These are phyloP conservation scores for Poecile atricapillus DNA, from an alignment of 2,113 vertebrate species.

Conservation along the genomic window DNA sequence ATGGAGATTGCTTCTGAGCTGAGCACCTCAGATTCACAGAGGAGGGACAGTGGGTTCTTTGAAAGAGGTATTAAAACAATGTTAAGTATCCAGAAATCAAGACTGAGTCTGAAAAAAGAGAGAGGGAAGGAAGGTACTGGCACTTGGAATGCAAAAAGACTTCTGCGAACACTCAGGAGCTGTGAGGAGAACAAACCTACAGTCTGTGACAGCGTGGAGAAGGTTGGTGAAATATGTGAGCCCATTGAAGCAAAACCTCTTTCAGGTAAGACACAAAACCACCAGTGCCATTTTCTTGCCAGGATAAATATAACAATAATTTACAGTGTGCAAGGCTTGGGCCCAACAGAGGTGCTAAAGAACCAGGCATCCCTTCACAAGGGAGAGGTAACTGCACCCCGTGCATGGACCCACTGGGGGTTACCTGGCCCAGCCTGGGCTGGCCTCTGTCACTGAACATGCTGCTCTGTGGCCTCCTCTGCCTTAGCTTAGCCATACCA, in stretches of 20 bases:
- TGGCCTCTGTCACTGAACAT: neutral
- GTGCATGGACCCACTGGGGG: fast-evolving
- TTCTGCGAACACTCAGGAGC: neutral
- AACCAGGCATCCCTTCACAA: neutral
- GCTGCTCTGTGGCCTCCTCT: neutral
- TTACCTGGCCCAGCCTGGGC: neutral
- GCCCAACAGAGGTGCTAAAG: neutral
- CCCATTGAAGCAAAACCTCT: slow-evolving; percentile 21
- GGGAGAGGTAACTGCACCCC: neutral
- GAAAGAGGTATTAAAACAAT: slow-evolving; percentile 29
- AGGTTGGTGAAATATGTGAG: neutral
- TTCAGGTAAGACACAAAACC: slow-evolving; percentile 50
- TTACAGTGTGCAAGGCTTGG: neutral
- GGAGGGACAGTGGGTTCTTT: neutral
- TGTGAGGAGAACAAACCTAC: neutral
- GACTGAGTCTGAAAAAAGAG: neutral
- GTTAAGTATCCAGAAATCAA: neutral
- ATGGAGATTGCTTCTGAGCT: neutral
- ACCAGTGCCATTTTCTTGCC: neutral
- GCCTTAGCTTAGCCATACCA: neutral
- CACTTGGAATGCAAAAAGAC: neutral
- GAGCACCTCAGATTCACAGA: neutral
- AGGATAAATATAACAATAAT: neutral
- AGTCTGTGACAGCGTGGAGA: fast-evolving
- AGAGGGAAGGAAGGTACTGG: neutral